Evolutionary conservation across 2,888 invertebrate species (phyloP), one percentile per base, ranked within the genome.

Genomic region (Andrena flavipes): DNA sequence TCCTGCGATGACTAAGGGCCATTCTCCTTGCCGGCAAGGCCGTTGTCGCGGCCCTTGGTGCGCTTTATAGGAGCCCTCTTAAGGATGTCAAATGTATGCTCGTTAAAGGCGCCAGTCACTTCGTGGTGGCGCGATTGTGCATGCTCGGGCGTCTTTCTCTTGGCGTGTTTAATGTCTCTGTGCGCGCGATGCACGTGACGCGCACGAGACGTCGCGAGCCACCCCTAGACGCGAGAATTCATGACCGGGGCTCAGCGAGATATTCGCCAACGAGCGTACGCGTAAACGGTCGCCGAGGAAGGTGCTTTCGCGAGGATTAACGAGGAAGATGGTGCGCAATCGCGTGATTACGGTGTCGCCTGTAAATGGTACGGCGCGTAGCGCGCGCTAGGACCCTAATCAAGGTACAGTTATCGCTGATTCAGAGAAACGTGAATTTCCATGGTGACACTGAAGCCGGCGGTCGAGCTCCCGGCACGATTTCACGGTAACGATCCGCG

Each of bases 1-100:
- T 91, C 90, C 89, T 87, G 62, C 81, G 90, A 90, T 91, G 91
- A 91, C 90, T 91, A 91, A 91, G 89, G 87, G 80, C 86, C 86
- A 72, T 81, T 73, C 81, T 81, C 70, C 64, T 69, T 64, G 84
- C 88, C 86, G 87, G 82, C 90, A 90, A 91, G 89, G 88, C 87
- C 87, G 89, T 88, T 85, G 86, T 88, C 82, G 80, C 82, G 88
- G 86, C 86, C 85, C 86, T 90, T 80, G 82, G 68, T 80, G 73
- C 75, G 77, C 69, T 84, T 88, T 80, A 77, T 82, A 84, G 70
- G 71, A 75, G 75, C 51, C 82, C 77, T 76, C 76, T 82, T 88
- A 76, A 79, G 76, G 82, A 84, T 68, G 83, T 87, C 82, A 85
- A 84, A 89, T 79, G 74, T 80, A 80, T 65, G 78, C 79, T 86